Base-by-base conservation (phyloP, 1,140 invertebrate genomes). In the Ceratosolen solmsi region DNA sequence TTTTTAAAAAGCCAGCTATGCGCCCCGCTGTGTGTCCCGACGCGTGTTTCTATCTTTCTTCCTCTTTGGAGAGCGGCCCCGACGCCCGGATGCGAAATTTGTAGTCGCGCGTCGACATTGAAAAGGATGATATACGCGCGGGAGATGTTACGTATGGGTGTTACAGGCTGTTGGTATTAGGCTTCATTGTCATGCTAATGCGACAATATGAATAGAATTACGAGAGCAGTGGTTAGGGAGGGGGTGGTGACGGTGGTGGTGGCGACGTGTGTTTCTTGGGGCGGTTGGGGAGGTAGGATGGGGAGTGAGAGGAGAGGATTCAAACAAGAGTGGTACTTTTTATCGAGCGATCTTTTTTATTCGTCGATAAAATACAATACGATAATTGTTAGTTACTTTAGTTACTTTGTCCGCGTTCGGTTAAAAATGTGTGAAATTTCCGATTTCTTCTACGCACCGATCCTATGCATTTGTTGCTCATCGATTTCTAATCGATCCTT, bases 1-100 rank as follows among this genome's bases (percentile, higher is more conserved):
- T 71, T 74, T 84, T 82, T 75, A 27, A 76, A 76, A 81, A 81
- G 60, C 51, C 36, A 81, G 30, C 73, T 60, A 51, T 49, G 41
- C 36, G 20, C 41, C 71, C 36, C n/a, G 79, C 41, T 56, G 70
- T 5, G 54, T n/a, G n/a, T n/a, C n/a, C 68, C 8, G 25, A 49
- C 65, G n/a, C 65, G 49, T 22, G 3, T 51, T 78, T 51, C 54
- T 70, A 13, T 30, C 36, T 7, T n/a, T 41, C 65, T 41, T 1
- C 3, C 1, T n/a, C 20, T 25, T 22, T n/a, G 20, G 3, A 7
- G 2, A 4, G 7, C 25, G 33, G 15, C n/a, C 13, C 8, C 38
- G 20, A 9, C 22, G 0, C 36, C 13, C 22, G 41, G 70, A 72
- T 15, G 41, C n/a, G 20, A 49, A 72, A 72, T 73, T 73, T 73